A percentile compares a stretch with the other conserved stretches of the same genome.
These are phyloP conservation scores for Penaeus indicus DNA, from an alignment of 1,140 invertebrate genomes.

Conservation along the genomic window DNA sequence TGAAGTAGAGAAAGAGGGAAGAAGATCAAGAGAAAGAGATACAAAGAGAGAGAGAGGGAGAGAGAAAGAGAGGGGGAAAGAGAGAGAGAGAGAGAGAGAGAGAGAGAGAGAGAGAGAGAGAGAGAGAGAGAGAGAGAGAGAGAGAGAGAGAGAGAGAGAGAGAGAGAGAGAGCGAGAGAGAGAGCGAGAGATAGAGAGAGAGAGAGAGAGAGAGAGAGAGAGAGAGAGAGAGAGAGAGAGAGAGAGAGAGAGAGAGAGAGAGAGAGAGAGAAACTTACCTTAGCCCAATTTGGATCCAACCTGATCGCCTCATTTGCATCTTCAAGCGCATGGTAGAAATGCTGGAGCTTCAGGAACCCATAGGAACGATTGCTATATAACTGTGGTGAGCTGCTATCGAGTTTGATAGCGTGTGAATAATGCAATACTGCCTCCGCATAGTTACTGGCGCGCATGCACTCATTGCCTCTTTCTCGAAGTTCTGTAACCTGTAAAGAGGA, in stretches of 20 bases:
- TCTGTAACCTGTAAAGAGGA: conserved; percentile 71
- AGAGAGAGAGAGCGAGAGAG: too few species aligned
- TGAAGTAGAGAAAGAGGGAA: too few species aligned
- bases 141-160: too few species aligned
- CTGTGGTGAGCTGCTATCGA: conserved; percentile 79
- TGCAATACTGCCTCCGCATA: conserved; percentile 83
- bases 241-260: not conserved
- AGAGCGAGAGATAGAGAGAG: too few species aligned
- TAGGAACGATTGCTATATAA: conserved; percentile 85
- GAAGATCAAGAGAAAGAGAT: too few species aligned
- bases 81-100: too few species aligned
- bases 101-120: too few species aligned
- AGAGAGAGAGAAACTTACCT: conserved; percentile 73
- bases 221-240: not conserved
- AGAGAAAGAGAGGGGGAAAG: too few species aligned
- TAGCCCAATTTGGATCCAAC: conserved; percentile 83
- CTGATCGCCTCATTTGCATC: conserved; percentile 83
- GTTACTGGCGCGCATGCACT: conserved; percentile 81
- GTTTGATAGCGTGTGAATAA: conserved; percentile 84
- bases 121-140: too few species aligned
- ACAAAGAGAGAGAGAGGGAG: too few species aligned
- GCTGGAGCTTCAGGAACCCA: conserved; percentile 83
- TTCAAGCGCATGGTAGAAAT: conserved; percentile 82
- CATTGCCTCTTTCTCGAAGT: conserved; percentile 82
- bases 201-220: not conserved